Percentiles rank a stretch among this genome's conserved stretches.
Evolutionary conservation across 2,888 invertebrate genomes (phyloP).

Genomic region (Lasioglossum malachurum): DNA sequence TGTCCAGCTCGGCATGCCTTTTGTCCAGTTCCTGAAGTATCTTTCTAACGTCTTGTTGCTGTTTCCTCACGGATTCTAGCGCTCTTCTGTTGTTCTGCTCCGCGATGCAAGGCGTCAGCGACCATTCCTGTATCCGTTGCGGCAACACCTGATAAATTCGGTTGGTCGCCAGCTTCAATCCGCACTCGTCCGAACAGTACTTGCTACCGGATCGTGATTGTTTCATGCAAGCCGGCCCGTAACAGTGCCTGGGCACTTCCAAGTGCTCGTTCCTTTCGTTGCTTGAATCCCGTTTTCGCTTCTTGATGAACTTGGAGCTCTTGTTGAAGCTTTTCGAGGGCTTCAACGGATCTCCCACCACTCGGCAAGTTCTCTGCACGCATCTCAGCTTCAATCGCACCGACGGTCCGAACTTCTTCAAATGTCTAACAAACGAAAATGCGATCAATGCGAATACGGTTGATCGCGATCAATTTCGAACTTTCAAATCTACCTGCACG

Average conservation of each 20-base stretch:
- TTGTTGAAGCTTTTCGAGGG: constrained; percentile 81
- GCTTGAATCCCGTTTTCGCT: constrained; percentile 81
- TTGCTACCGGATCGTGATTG: constrained; percentile 93
- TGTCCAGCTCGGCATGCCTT: constrained; percentile 92
- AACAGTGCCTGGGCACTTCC: constrained; percentile 91
- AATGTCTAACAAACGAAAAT: constrained; percentile 80
- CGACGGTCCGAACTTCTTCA: constrained; percentile 86
- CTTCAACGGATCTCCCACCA: constrained; percentile 81
- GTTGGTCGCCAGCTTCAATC: constrained; percentile 93
- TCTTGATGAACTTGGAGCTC: constrained; percentile 79
- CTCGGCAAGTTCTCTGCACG: constrained; percentile 85
- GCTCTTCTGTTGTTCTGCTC: constrained; percentile 92
- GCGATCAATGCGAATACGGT: neutral
- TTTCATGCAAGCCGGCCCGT: constrained; percentile 94
- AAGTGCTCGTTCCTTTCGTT: constrained; percentile 82
- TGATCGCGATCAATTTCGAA: too few relatives aligned
- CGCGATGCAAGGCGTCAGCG: constrained; percentile 93
- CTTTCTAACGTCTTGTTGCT: constrained; percentile 91
- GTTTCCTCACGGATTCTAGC: constrained; percentile 91
- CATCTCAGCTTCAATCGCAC: constrained; percentile 86
- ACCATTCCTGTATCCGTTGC: constrained; percentile 97
- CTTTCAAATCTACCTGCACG: constrained; percentile 85
- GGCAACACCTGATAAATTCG: constrained; percentile 94
- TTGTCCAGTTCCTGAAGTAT: constrained; percentile 93
- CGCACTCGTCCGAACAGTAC: constrained; percentile 97